Base-by-base conservation (phyloP, 2,888 invertebrate genomes). In the Nomada goodeniana region DNA sequence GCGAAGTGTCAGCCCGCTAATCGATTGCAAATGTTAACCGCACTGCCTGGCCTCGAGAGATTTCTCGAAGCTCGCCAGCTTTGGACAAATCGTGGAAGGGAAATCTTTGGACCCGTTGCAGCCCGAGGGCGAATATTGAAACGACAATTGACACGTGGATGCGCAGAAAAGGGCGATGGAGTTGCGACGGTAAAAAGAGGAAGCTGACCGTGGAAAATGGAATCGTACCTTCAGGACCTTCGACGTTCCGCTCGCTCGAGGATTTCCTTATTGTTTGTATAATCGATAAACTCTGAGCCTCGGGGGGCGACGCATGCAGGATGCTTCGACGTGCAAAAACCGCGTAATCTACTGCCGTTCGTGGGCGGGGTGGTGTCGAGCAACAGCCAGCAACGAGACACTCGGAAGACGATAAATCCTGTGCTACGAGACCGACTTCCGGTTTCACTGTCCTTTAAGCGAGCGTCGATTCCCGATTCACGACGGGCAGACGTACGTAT, bases 201-300 rank as follows among this genome's bases (percentile, higher is more conserved):
- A 73, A 23, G 26, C n/a, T 18, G 52, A 2, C 55, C 23, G 50
- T 23, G 42, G 47, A 64, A 50, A 26, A 13, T 29, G 52, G 65
- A 64, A 44, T 44, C 64, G 18, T 63, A 60, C 59, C 23, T 65
- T 63, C 52, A 0, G 50, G 71, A 23, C 64, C 69, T 75, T 76
- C 68, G 76, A 79, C 76, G 13, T 79, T 50, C 70, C 60, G 59
- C 44, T 67, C 50, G 63, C 50, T 63, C 61, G 50, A 64, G 71
- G 85, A 86, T 84, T 90, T 90, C 89, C 90, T 90, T 88, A 88
- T 88, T 88, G 89, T 89, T 87, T 88, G 85, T 85, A 86, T 86
- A 85, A 86, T 77, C 84, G 82, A 90, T 90, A 91, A 90, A 89
- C 89, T 82, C 73, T 68, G 52, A 44, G 82, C 81, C 80, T 69